Evolutionary conservation across 1,140 invertebrate species (phyloP), one percentile per base, ranked within the genome.

Genomic region (Macrocentrus cingulum): DNA sequence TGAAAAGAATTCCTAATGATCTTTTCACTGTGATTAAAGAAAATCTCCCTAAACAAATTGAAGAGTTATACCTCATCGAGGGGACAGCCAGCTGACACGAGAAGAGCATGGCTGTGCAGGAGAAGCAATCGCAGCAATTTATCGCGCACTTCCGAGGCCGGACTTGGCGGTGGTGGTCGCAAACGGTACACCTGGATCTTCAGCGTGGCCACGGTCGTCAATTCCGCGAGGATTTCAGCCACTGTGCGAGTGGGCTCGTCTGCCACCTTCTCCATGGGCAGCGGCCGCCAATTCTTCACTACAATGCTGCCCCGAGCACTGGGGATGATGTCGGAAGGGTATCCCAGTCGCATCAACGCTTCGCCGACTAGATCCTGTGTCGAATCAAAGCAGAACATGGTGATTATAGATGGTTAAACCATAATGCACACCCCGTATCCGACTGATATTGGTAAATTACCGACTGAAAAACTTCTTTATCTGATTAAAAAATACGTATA

Each of bases 31-130:
- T n/a, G n/a, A n/a, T n/a, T n/a, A n/a, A n/a, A n/a, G n/a, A n/a
- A n/a, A n/a, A n/a, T n/a, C n/a, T n/a, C n/a, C n/a, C n/a, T n/a
- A 41, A 15, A 13, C 9, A 45, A 55, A 25, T 84, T 81, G n/a
- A n/a, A n/a, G n/a, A n/a, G n/a, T n/a, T n/a, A n/a, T n/a, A 96
- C 93, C 88, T 95, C 92, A 79, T 97, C 94, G 44, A 97, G 82
- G 2, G 94, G 94, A 76, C 94, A 97, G 59, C 94, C 94, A 46
- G 91, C 89, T 42, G 88, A 91, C 51, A 91, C 81, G 22, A 98
- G 83, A 37, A 95, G 80, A 4, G 88, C 87, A 63, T 95, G 91
- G 48, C 91, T 94, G 72, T 97, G 93, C 41, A 91, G 82, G 50
- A 97, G 81, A 0, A 97, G 80, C 19, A 96, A 83, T 75, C 92